These are phyloP conservation scores for Cheilosia scutellata DNA, from an alignment of 2,888 invertebrate genomes.

Conservation along the genomic window DNA sequence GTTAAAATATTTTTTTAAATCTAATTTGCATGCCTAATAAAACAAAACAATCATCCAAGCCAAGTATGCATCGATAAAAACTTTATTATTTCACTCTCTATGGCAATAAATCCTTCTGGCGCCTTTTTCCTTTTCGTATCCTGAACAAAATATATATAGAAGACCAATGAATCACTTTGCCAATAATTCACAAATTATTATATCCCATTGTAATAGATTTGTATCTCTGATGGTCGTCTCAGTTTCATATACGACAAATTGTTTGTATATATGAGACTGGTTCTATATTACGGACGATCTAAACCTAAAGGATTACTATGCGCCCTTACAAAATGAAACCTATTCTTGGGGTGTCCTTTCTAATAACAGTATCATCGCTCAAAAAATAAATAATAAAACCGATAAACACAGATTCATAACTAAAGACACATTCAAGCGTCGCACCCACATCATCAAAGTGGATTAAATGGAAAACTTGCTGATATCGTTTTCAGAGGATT, in stretches of 20 bases:
- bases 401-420: slow-evolving; percentile 2
- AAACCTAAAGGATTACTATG: too few species aligned
- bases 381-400: neutral
- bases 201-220: slow-evolving; percentile 1
- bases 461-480: slow-evolving; percentile 56
- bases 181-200: slow-evolving; percentile 1
- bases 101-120: neutral
- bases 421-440: neutral
- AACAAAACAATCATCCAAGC: neutral
- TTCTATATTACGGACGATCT: too few species aligned
- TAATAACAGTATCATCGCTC: too few species aligned
- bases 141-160: neutral
- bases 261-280: slow-evolving; percentile 1
- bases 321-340: too few species aligned
- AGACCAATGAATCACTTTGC: neutral
- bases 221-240: neutral
- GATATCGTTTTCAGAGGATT: slow-evolving; percentile 53
- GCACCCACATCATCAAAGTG: slow-evolving; percentile 43
- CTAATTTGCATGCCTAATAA: neutral
- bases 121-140: neutral
- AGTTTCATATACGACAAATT: slow-evolving; percentile 39
- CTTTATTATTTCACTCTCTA: neutral
- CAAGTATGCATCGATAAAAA: neutral
- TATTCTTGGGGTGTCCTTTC: too few species aligned
- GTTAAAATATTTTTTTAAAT: neutral